phyloP scores from a whole-genome alignment of 2,113 vertebrate species.

The Sinocyclocheilus rhinocerous region DNA sequence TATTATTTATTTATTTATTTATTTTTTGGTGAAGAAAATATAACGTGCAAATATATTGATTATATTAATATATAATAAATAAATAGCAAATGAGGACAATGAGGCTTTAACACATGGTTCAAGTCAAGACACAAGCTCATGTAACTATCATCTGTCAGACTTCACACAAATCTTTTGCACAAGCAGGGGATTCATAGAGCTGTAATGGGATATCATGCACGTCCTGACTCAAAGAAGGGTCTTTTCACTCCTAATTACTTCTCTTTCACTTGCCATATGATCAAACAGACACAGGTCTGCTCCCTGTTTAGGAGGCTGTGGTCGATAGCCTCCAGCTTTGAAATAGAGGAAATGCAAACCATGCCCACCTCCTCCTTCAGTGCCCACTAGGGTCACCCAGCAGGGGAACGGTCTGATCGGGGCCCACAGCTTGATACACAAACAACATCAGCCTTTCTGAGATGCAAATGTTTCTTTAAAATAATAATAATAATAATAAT shows the following conservation, averaged over 20 bases:
- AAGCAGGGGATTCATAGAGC: slow-evolving; percentile 16
- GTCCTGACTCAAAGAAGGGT: slow-evolving; percentile 13
- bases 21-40: too few relatives aligned
- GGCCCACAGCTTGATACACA: background rate
- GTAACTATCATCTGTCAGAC: background rate
- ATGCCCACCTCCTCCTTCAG: slow-evolving; percentile 30
- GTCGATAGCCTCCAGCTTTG: slow-evolving; percentile 15
- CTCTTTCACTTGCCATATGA: slow-evolving; percentile 28
- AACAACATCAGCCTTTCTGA: slow-evolving; percentile 27
- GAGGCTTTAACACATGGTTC: background rate
- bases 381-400: slow-evolving; percentile 27
- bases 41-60: too few relatives aligned
- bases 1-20: too few relatives aligned
- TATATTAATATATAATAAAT: too few relatives aligned
- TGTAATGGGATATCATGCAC: slow-evolving; percentile 31
- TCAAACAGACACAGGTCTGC: background rate
- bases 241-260: slow-evolving; percentile 44
- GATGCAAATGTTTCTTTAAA: background rate
- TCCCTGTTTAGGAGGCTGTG: slow-evolving; percentile 23
- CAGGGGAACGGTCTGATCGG: slow-evolving; percentile 1
- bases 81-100: too few relatives aligned
- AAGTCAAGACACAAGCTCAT: background rate
- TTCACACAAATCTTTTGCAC: slow-evolving; percentile 14
- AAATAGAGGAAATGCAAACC: slow-evolving; percentile 50
- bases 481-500: background rate